Percentiles rank a stretch among this genome's conserved stretches.
Conservation (phyloP, 2,113 vertebrate species). For the Tursiops truncatus region DNA sequence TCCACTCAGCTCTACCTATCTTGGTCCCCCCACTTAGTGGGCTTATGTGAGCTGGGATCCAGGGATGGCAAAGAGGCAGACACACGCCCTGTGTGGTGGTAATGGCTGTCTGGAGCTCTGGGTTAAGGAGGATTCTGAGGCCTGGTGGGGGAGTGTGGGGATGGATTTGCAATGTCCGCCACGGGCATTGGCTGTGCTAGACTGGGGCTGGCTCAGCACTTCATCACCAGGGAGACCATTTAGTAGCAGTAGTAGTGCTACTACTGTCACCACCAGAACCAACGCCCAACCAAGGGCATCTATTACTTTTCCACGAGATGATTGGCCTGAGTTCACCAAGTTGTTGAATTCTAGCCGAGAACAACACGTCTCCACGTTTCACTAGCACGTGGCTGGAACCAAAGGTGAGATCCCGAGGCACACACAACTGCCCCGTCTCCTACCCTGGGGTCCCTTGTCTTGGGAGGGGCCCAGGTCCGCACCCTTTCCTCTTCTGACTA, state of each 20-base stretch:
- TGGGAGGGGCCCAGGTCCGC: not conserved
- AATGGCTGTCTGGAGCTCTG: accelerated
- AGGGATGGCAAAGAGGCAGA: not conserved
- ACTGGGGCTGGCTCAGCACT: not conserved
- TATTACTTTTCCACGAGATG: accelerated
- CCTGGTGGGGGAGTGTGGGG: not conserved
- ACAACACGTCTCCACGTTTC: too few species aligned
- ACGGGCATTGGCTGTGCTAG: not conserved
- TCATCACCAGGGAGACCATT: not conserved
- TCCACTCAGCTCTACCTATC: accelerated
- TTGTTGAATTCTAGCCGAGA: not conserved
- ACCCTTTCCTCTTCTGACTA: not conserved
- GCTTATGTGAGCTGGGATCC: not conserved
- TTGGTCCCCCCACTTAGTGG: not conserved
- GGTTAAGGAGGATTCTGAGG: not conserved
- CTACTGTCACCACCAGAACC: not conserved
- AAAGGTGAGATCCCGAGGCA: accelerated
- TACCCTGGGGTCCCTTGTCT: accelerated
- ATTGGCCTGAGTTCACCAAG: accelerated
- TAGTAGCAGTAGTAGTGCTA: accelerated
- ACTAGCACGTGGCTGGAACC: accelerated
- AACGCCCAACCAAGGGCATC: not conserved
- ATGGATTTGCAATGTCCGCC: not conserved
- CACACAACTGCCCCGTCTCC: accelerated
- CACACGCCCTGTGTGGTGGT: not conserved